A percentile compares a stretch with the other conserved stretches of the same genome.
Evolutionary conservation across 2,888 invertebrate genomes (phyloP).

Genomic region (Andrena chrysosceles): DNA sequence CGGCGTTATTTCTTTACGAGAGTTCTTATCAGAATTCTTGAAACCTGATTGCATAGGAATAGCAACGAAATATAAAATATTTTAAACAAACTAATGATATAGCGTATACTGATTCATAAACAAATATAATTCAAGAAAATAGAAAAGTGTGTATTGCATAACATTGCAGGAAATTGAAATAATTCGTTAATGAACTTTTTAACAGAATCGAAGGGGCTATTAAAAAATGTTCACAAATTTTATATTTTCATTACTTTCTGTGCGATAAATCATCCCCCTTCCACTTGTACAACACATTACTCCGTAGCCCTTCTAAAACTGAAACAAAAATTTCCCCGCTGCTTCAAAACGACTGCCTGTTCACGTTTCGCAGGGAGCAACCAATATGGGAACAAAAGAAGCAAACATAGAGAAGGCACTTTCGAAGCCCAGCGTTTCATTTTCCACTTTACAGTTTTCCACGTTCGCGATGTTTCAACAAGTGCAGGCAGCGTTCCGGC

Average conservation of each 20-base stretch:
- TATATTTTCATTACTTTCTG: too few species aligned
- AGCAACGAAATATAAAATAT: not conserved
- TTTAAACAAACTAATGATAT: not conserved
- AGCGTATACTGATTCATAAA: too few species aligned
- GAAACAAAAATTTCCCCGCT: too few species aligned
- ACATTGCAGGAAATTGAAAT: not conserved
- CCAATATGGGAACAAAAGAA: not conserved
- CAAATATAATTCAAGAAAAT: not conserved
- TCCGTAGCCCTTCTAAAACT: too few species aligned
- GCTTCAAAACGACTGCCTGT: not conserved
- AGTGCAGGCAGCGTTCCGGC: constrained; percentile 1
- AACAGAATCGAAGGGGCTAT: too few species aligned
- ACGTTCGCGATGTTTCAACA: constrained; percentile 13
- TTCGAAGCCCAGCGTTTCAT: constrained; percentile 5
- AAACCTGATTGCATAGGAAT: not conserved
- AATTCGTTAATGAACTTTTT: too few species aligned
- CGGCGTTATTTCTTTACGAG: not conserved
- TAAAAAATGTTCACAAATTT: too few species aligned
- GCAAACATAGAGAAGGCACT: not conserved
- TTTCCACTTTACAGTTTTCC: constrained; percentile 3
- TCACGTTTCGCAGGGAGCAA: not conserved
- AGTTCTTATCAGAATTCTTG: not conserved
- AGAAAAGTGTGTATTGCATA: not conserved
- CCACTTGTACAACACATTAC: too few species aligned
- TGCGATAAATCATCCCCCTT: too few species aligned